Conservation (phyloP, 1,140 invertebrate species). For the Halictus rubicundus region DNA sequence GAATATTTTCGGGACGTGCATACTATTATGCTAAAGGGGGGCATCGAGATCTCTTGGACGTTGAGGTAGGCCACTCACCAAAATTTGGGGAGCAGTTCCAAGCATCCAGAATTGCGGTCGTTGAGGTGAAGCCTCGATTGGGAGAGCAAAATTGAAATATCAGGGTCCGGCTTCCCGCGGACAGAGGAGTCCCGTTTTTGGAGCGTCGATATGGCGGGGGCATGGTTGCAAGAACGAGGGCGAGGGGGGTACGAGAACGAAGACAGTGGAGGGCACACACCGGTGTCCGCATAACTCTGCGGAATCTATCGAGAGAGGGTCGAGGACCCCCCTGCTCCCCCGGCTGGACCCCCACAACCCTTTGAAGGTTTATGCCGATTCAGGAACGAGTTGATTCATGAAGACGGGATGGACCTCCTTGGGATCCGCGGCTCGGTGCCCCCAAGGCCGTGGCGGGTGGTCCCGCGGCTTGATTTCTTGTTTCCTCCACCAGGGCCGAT, state of each 20-base stretch:
- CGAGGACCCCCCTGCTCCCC: neutral
- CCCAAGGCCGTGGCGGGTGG: constrained; percentile 79
- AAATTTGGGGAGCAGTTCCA: too few relatives aligned
- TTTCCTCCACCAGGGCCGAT: constrained; percentile 74
- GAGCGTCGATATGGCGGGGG: neutral
- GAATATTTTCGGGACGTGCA: too few relatives aligned
- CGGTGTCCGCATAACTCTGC: constrained; percentile 69
- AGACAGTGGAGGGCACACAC: constrained; percentile 52
- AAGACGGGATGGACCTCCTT: constrained; percentile 80
- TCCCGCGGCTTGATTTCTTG: constrained; percentile 80
- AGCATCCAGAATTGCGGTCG: neutral
- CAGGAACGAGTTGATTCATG: constrained; percentile 80
- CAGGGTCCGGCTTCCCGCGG: neutral
- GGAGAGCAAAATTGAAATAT: neutral
- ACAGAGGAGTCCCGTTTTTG: neutral
- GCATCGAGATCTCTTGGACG: too few relatives aligned
- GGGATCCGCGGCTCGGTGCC: constrained; percentile 75
- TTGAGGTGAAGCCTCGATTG: too few relatives aligned
- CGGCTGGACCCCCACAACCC: constrained; percentile 50
- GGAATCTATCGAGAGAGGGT: constrained; percentile 53
- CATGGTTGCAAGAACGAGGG: constrained; percentile 12
- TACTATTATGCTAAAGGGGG: too few relatives aligned
- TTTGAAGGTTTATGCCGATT: constrained; percentile 79
- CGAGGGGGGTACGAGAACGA: neutral
- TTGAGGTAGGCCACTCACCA: too few relatives aligned